phyloP scores from a whole-genome alignment of 2,113 vertebrate genomes.

The Sarotherodon lohbergeri region DNA sequence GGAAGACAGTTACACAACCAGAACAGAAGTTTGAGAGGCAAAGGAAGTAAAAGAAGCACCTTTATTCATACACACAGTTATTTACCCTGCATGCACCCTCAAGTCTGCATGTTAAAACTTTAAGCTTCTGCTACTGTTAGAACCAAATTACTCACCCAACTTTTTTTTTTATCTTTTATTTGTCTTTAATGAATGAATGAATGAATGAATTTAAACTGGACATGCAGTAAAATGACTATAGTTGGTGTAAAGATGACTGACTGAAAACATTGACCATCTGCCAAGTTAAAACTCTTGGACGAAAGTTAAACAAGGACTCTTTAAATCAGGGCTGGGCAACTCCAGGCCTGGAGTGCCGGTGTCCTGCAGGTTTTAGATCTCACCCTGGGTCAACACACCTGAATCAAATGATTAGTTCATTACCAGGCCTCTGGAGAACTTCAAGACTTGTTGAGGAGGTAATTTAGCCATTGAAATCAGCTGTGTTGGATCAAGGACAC shows the following conservation, averaged over 20 bases:
- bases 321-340: not conserved
- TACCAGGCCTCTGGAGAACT: too few relatives aligned
- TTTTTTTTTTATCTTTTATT: not conserved
- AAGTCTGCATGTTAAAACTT: not conserved
- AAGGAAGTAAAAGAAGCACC: not conserved
- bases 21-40: slow-evolving; percentile 13
- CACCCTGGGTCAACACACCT: too few relatives aligned
- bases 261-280: not conserved
- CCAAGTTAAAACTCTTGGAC: not conserved
- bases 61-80: not conserved
- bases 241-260: not conserved
- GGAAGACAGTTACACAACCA: slow-evolving; percentile 57
- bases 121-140: not conserved
- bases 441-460: too few relatives aligned
- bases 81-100: not conserved
- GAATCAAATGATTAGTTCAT: too few relatives aligned
- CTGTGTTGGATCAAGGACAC: too few relatives aligned
- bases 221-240: not conserved
- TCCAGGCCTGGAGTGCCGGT: too few relatives aligned
- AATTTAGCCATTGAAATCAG: too few relatives aligned
- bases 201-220: not conserved
- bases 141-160: not conserved
- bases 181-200: not conserved
- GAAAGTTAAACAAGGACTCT: slow-evolving; percentile 1
- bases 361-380: too few relatives aligned